These are phyloP conservation scores for Ploceus nigricollis DNA, from an alignment of 2,113 vertebrate genomes.

Conservation along the genomic window DNA sequence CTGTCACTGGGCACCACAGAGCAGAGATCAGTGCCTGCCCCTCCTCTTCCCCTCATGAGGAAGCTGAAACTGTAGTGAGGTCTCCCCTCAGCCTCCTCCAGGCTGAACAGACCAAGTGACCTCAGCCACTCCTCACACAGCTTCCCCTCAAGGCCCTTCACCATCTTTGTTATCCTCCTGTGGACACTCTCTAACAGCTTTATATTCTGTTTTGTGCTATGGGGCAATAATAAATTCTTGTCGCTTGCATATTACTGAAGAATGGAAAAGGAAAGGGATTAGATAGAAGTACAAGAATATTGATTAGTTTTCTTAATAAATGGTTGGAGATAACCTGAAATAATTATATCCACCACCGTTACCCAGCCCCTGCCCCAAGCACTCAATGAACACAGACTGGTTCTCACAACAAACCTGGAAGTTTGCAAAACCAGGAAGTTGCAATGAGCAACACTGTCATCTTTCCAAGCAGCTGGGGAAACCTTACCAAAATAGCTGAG, in stretches of 20 bases:
- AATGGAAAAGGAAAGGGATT: not conserved
- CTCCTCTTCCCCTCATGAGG: accelerated
- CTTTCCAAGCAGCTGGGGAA: not conserved
- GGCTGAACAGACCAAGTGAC: not conserved
- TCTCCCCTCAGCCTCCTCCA: not conserved
- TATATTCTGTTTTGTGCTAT: not conserved
- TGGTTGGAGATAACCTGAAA: not conserved
- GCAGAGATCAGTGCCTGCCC: not conserved
- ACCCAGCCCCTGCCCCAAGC: not conserved
- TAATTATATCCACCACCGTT: not conserved
- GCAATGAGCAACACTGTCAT: not conserved
- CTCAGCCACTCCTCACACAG: accelerated
- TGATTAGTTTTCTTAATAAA: not conserved
- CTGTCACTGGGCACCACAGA: not conserved
- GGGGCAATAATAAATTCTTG: not conserved
- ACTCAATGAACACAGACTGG: not conserved
- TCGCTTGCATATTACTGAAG: not conserved
- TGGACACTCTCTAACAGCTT: not conserved
- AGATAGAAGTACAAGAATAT: not conserved
- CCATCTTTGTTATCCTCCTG: not conserved
- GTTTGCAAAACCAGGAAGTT: not conserved
- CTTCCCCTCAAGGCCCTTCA: not conserved
- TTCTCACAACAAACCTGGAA: not conserved
- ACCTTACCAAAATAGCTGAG: not conserved
- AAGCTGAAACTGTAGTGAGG: not conserved